Evolutionary conservation across 2,797 vertebrate genomes (phyloP), one percentile per base, ranked within the genome.

Genomic region (Cichlasoma orientale): DNA sequence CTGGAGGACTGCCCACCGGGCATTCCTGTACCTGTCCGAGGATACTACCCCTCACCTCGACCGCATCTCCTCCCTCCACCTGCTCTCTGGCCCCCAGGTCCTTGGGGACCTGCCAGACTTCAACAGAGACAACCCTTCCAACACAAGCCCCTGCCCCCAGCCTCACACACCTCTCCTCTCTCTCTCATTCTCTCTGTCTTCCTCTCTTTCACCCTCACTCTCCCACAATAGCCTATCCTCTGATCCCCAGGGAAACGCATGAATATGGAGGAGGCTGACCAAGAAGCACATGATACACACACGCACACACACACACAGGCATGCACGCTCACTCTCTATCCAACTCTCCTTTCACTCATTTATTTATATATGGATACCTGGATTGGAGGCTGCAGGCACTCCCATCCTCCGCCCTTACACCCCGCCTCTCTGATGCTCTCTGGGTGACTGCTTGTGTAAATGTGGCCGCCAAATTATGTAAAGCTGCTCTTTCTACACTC

Each of bases 261-360:
- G 90, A 95, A 96, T 95, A 95, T 95, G 93, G 93, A 94, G 80
- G 83, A 92, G 90, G 78, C 84, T 90, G 87, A 83, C 89, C 91
- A 90, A 92, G 92, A 89, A 92, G 87, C 90, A 79, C 87, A 91
- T 91, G 88, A 90, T 90, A 92, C 86, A 90, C 89, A 82, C 82
- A 78, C 70, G 36, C 71, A 56, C 80, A 75, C 77, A 44, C 77
- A 59, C 61, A 27, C 75, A n/a, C 11, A 83, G 61, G 56, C 71
- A 72, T 78, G 52, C 63, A 75, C 82, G 21, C 75, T 25, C 19
- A 80, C 74, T 31, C 85, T 54, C 75, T 70, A 47, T 63, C 74
- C 70, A 80, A 71, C 63, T 68, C 80, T 75, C 87, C 86, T 86
- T 89, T 91, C 91, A 90, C 90, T 93, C 84, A 91, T 89, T 91